Conservation (phyloP, 2,797 vertebrate genomes). For the Peromyscus aztecus region DNA sequence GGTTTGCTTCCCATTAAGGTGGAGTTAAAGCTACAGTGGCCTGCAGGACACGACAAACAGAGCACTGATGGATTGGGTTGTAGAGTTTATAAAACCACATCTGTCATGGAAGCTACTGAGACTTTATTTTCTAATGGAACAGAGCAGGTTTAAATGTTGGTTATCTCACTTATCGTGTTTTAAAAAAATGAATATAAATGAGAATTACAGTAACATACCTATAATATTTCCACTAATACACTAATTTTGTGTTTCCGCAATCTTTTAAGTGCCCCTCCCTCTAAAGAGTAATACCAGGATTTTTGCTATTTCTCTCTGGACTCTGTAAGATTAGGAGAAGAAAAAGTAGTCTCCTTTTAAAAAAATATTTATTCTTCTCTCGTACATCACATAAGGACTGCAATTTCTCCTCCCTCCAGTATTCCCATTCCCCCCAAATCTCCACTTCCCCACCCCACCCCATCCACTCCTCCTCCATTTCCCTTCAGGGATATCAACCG, state of each 20-base stretch:
- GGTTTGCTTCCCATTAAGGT: slow-evolving; percentile 61
- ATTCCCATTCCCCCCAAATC: neutral
- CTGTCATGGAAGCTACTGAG: neutral
- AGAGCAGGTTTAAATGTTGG: neutral
- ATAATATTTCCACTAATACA: neutral
- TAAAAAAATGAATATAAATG: slow-evolving; percentile 46
- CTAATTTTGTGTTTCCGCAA: neutral
- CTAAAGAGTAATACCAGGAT: neutral
- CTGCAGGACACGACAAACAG: neutral
- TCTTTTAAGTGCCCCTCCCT: neutral
- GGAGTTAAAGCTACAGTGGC: neutral
- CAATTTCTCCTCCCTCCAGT: neutral
- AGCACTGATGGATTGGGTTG: neutral
- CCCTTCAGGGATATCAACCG: neutral
- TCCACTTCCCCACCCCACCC: too few relatives aligned
- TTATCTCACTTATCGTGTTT: neutral
- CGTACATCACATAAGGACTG: neutral
- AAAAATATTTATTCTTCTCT: neutral
- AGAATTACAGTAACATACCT: neutral
- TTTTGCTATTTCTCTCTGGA: slow-evolving; percentile 27
- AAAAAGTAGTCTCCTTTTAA: neutral
- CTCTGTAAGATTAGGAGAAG: neutral
- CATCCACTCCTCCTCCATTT: neutral
- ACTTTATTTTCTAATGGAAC: neutral
- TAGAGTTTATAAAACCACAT: neutral